Base-by-base conservation (phyloP, 2,113 vertebrate genomes). In the Xiphophorus hellerii region DNA sequence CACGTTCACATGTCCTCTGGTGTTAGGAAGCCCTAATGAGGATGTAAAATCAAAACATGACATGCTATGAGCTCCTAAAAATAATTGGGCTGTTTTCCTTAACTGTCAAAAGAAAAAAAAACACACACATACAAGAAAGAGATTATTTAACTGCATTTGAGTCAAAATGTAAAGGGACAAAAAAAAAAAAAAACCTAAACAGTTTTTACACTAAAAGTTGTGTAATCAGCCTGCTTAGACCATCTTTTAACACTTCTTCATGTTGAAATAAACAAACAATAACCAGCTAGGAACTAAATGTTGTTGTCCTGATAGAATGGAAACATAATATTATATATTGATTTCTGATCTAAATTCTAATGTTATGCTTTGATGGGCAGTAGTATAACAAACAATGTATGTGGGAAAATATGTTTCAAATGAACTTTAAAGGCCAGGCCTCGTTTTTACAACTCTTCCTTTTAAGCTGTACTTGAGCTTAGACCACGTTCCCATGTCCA, bases 1-100 rank as follows among this genome's bases (percentile, higher is more conserved):
- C 87, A 81, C 86, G 65, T 92, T 88, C 84, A 87, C 91, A 79
- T 92, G 89, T 90, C 88, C 85, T 91, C 84, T 75, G 82, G 91
- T 92, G 92, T 93, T 91, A 91, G 90, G 68, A 82, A 82, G 76
- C 72, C 84, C 83, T 93, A 92, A 93, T 90, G 89, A 93, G 91
- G 84, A 89, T 64, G 82, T 80, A 87, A 87, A 90, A 88, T 92
- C 84, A 91, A 89, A 92, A 92, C 89, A 89, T 92, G 92, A 92
- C 91, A 87, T 66, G 85, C 84, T 88, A 83, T 83, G 42, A 35
- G 48, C 84, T 87, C 82, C 74, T 82, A 84, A 74, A 90, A 87
- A 89, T 92, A 93, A 93, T 92, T 91, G 87, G 92, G 76, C 64
- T 68, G 66, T 83, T 90, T 88, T 84, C 88, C 83, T 58, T 58